phyloP scores from a whole-genome alignment of 2,888 invertebrate species.

The Serripes groenlandicus region DNA sequence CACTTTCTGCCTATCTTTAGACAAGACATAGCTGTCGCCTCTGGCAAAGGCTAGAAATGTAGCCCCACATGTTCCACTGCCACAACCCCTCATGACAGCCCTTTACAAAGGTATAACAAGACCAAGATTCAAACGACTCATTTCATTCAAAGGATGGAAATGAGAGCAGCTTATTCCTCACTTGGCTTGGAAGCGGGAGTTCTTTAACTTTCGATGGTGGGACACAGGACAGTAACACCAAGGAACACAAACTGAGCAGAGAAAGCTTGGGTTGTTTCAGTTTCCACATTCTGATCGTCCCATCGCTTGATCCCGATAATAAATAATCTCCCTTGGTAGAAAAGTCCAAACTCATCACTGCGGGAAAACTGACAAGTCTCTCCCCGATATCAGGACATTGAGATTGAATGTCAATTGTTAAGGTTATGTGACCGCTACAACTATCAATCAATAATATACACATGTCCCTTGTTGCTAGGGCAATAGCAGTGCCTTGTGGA shows the following conservation, averaged over 20 bases:
- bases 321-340: slow-evolving; percentile 75
- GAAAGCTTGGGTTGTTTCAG: slow-evolving; percentile 59
- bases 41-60: no score
- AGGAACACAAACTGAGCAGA: slow-evolving; percentile 75
- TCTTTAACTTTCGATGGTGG: slow-evolving; percentile 63
- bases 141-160: slow-evolving; percentile 33
- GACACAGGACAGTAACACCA: slow-evolving; percentile 67
- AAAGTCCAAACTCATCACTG: slow-evolving; percentile 73
- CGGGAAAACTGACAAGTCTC: slow-evolving; percentile 58
- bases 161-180: slow-evolving; percentile 51
- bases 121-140: no score
- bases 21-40: neutral
- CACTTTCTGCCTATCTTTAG: no score
- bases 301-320: slow-evolving; percentile 75
- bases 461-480: slow-evolving; percentile 71
- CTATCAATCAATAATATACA: slow-evolving; percentile 66
- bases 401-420: slow-evolving; percentile 65
- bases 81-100: no score
- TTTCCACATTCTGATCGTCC: slow-evolving; percentile 76
- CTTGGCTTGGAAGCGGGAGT: slow-evolving; percentile 72
- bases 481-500: slow-evolving; percentile 66
- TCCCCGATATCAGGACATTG: slow-evolving; percentile 54
- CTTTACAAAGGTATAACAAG: no score
- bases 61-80: no score
- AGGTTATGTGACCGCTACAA: slow-evolving; percentile 52